Percentiles rank a stretch among this genome's conserved stretches.
Evolutionary conservation across 2,113 vertebrate genomes (phyloP).

Genomic region (Malaclemys terrapin): DNA sequence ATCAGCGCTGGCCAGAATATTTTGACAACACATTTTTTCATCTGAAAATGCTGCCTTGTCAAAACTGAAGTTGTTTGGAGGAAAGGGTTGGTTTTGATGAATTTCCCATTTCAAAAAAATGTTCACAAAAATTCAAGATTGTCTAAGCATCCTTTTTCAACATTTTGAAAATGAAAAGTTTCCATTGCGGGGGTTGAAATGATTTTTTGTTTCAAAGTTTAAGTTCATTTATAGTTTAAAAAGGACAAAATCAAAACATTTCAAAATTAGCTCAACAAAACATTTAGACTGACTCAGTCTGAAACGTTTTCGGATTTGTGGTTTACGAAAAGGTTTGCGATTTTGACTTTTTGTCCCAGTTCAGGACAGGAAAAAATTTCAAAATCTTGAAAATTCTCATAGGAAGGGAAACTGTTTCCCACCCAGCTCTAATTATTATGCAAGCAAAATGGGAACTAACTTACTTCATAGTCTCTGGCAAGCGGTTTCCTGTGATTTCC

Average conservation of each 20-base stretch:
- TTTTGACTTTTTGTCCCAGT: neutral
- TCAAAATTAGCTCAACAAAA: neutral
- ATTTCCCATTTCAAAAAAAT: neutral
- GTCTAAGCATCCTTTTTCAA: neutral
- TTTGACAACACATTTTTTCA: neutral
- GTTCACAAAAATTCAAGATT: neutral
- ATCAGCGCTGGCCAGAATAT: neutral
- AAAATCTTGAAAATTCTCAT: neutral
- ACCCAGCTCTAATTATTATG: neutral
- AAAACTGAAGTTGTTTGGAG: neutral
- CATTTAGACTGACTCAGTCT: neutral
- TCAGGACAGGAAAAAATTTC: neutral
- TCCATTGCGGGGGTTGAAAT: neutral
- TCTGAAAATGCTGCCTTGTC: neutral
- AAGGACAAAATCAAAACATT: neutral
- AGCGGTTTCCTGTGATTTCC: neutral
- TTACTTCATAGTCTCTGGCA: neutral
- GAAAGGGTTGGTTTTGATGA: neutral
- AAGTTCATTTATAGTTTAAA: neutral
- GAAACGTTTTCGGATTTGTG: neutral
- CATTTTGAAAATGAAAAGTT: neutral
- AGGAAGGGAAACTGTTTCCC: neutral
- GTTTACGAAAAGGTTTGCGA: neutral
- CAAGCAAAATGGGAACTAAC: neutral
- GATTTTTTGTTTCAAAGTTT: neutral